Percentiles rank a stretch among this genome's conserved stretches.
Conservation (phyloP, 2,113 vertebrate species). For the Ceuthmochares aereus region DNA sequence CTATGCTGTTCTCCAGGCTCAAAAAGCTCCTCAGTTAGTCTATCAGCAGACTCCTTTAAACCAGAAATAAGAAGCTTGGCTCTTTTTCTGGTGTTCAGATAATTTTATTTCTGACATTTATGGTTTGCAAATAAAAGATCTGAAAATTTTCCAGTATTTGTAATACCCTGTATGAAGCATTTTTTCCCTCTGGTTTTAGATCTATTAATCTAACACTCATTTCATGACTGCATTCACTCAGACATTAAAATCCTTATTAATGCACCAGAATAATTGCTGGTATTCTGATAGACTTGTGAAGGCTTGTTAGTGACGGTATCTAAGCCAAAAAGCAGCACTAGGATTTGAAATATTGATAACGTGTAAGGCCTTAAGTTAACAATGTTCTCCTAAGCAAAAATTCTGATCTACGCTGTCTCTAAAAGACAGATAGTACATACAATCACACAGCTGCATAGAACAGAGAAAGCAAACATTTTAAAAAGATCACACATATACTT, state of each 20-base stretch:
- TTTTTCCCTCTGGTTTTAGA: neutral
- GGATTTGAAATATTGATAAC: neutral
- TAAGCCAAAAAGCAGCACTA: neutral
- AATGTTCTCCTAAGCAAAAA: neutral
- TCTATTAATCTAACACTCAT: neutral
- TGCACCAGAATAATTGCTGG: slow-evolving; percentile 20
- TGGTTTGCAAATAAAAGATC: neutral
- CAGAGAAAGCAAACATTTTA: neutral
- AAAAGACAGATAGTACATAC: neutral
- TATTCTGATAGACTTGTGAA: slow-evolving; percentile 10
- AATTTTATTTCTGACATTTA: neutral
- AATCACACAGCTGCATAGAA: neutral
- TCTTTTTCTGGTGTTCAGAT: neutral
- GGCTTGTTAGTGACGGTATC: neutral
- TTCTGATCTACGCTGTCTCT: neutral
- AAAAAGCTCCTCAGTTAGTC: neutral
- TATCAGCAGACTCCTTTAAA: neutral
- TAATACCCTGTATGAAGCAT: neutral
- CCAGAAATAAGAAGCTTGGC: neutral
- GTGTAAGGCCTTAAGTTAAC: neutral
- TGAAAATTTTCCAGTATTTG: neutral
- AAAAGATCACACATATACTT: neutral
- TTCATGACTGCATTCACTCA: neutral
- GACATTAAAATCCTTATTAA: neutral
- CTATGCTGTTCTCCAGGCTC: neutral